Percentiles rank a stretch among this genome's conserved stretches.
Evolutionary conservation across 1,140 invertebrate species (phyloP).

Genomic region (Aphaenogaster ashmeadi): DNA sequence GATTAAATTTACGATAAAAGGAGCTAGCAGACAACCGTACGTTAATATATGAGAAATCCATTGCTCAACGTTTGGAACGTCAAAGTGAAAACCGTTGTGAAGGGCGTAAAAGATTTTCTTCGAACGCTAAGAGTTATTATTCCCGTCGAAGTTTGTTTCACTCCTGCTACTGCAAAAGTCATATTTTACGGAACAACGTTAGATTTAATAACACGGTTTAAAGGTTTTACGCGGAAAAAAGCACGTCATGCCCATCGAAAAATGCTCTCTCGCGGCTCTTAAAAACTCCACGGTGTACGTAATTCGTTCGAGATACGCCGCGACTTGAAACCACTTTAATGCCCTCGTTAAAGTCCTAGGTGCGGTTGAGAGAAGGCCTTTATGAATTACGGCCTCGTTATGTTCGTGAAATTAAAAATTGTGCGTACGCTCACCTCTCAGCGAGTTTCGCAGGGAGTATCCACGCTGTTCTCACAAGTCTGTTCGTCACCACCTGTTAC

Average conservation of each 20-base stretch:
- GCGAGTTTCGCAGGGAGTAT: slow-evolving; percentile 15
- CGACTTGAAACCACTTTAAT: slow-evolving; percentile 80
- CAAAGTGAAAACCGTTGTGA: neutral
- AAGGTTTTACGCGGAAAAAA: slow-evolving; percentile 17
- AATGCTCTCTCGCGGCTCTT: slow-evolving; percentile 57
- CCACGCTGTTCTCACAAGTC: slow-evolving; percentile 45
- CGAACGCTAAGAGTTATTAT: slow-evolving; percentile 26
- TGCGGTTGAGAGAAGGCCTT: slow-evolving; percentile 63
- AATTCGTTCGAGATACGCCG: slow-evolving; percentile 74
- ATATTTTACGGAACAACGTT: slow-evolving; percentile 42
- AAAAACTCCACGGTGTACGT: slow-evolving; percentile 71
- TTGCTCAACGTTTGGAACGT: neutral
- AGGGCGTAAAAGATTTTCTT: slow-evolving; percentile 1
- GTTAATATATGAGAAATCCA: slow-evolving; percentile 23
- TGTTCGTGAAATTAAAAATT: slow-evolving; percentile 80
- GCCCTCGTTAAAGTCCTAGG: slow-evolving; percentile 78
- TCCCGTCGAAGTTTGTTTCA: slow-evolving; percentile 22
- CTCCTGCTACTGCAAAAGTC: slow-evolving; percentile 5
- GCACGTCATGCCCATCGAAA: slow-evolving; percentile 22
- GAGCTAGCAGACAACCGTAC: neutral
- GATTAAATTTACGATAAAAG: slow-evolving; percentile 24
- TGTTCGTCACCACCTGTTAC: slow-evolving; percentile 72
- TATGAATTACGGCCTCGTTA: slow-evolving; percentile 79
- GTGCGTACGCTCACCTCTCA: slow-evolving; percentile 69
- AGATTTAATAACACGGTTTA: slow-evolving; percentile 47